phyloP scores from a whole-genome alignment of 2,113 vertebrate genomes.

The Gasterosteus aculeatus region DNA sequence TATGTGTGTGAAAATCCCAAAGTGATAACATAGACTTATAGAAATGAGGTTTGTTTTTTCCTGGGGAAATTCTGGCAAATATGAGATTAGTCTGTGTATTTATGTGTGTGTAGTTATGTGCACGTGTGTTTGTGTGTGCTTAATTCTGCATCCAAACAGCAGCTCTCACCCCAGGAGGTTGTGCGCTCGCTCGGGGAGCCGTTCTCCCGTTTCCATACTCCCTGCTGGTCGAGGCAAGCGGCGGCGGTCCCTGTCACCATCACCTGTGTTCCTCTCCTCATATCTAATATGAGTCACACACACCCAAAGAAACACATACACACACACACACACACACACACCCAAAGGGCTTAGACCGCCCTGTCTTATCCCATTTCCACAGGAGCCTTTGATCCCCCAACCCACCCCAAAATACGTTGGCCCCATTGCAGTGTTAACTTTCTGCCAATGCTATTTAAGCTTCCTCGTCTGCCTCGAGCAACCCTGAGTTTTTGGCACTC shows the following conservation, averaged over 20 bases:
- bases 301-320: constrained; percentile 55
- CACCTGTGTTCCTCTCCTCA: constrained; percentile 63
- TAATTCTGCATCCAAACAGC: constrained; percentile 48
- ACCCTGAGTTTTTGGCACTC: constrained; percentile 54
- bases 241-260: constrained; percentile 70
- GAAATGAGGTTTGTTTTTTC: constrained; percentile 16
- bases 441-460: constrained; percentile 70
- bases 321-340: constrained; percentile 58
- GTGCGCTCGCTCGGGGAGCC: constrained; percentile 49
- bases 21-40: constrained; percentile 23
- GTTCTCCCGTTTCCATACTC: constrained; percentile 42
- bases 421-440: constrained; percentile 63
- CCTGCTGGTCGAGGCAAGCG: constrained; percentile 64
- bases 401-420: constrained; percentile 62
- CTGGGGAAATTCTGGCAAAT: constrained; percentile 33
- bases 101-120: not conserved
- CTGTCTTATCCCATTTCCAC: constrained; percentile 75
- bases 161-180: constrained; percentile 57
- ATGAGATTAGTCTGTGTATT: constrained; percentile 21
- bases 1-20: constrained; percentile 11
- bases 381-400: constrained; percentile 68
- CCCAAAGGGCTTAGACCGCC: constrained; percentile 67
- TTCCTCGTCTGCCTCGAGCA: constrained; percentile 67
- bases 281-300: constrained; percentile 65
- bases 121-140: constrained; percentile 31